Evolutionary conservation across 92 coral and sea anemone species (phyloP), one percentile per base, ranked within the genome.

Genomic region (Anthopleura xanthogrammica): DNA sequence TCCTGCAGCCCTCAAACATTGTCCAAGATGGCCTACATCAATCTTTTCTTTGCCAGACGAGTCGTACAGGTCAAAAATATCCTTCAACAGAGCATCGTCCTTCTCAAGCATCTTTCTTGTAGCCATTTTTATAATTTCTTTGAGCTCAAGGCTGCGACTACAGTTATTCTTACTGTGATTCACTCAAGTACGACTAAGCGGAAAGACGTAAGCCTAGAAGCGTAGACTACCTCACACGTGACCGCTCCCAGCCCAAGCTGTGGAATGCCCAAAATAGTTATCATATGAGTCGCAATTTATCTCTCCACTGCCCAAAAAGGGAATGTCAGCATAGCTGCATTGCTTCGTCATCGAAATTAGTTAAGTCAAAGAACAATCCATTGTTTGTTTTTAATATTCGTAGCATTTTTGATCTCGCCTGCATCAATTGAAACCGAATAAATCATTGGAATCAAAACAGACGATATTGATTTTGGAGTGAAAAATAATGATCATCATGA

Each of bases 1-100:
- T 70, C 95, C 97, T n/a, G 97, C 92, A 57, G 98, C 91, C 78
- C 98, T 85, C 19, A 93, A 72, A 74, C 93, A 93, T 81, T 95
- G 97, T 22, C 97, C 97, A 82, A 95, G 92, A 79, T 88, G 84
- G 66, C 81, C 79, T 75, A 91, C 90, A 58, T 89, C 92, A 12
- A 95, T 93, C 80, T 83, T 93, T 74, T 91, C 97, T 12, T 89
- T 72, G 65, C 98, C 98, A 24, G 95, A 89, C 12, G 93, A 91
- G 60, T 95, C 98, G 83, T 95, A 95, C 58, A 95, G 90, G 22
- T 90, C 89, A 66, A 95, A 95, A 17, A 95, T 92, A 24, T 95
- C 98, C 85, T 93, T 95, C 16, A 92, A 90, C 52, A 95, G 84
- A 52, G 85, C 92, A 60, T 90, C 93, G 56, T 95, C 98, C 70